Conservation (phyloP, 2,113 vertebrate genomes). For the Dryoscopus gambensis region DNA sequence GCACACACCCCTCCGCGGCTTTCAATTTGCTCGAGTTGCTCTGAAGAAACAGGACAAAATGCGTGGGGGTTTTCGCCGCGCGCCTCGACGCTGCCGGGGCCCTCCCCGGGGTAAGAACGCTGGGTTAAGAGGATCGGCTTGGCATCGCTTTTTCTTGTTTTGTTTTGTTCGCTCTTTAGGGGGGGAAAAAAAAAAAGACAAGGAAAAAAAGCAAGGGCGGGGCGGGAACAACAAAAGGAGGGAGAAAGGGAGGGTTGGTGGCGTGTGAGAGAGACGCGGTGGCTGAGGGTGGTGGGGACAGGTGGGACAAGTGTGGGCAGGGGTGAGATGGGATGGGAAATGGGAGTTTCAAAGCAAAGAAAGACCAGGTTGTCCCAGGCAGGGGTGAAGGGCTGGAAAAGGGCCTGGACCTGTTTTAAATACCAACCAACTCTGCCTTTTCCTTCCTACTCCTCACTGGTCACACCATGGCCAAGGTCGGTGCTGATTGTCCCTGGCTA, state of each 20-base stretch:
- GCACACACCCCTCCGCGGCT: slow-evolving; percentile 74
- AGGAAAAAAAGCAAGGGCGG: not conserved
- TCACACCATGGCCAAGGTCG: accelerated
- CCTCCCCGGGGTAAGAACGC: slow-evolving; percentile 48
- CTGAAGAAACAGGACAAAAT: slow-evolving; percentile 25
- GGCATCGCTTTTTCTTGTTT: slow-evolving; percentile 27
- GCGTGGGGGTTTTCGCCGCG: not conserved
- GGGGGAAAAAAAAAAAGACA: not conserved
- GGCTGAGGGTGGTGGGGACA: not conserved
- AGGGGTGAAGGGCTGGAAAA: not conserved
- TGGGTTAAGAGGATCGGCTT: slow-evolving; percentile 61
- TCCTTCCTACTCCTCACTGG: not conserved
- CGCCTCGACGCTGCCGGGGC: not conserved
- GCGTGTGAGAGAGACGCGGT: not conserved
- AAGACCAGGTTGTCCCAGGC: not conserved
- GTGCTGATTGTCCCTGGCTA: not conserved
- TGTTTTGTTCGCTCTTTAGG: slow-evolving; percentile 41
- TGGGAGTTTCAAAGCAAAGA: not conserved
- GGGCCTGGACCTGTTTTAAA: not conserved
- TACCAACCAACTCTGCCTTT: accelerated
- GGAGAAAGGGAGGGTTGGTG: not conserved
- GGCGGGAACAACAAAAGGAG: not conserved
- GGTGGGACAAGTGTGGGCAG: not conserved
- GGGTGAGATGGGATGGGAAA: not conserved
- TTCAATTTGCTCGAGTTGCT: slow-evolving; percentile 70